Evolutionary conservation across 37 sponge, comb jelly and placozoan species (phyloP), one percentile per base, ranked within the genome.

Genomic region (Ephydatia muelleri): DNA sequence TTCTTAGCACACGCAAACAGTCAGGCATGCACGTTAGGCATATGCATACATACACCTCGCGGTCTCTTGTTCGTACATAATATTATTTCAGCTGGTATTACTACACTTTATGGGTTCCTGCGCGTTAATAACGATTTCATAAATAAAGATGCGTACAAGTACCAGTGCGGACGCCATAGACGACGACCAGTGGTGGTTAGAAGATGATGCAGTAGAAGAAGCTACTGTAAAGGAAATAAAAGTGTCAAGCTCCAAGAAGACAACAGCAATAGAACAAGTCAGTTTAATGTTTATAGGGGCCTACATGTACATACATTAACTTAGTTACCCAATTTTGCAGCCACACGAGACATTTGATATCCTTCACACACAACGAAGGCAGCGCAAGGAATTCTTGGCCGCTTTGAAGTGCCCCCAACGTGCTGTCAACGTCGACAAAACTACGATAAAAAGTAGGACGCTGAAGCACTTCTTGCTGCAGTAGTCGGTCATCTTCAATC

Each of bases 151-250:
- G 6, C 43, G 43, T 43, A n/a, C n/a, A n/a, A n/a, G 66, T 65
- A 21, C 28, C 28, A 72, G 72, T 72, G 72, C 72, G 29, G 72
- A 72, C 72, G 72, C 72, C 72, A 72, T 72, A 34, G 72, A 72
- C 26, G 72, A 72, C 3, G 72, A 72, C 19, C 33, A 33, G 72
- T 72, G 26, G 72, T 72, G 19, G 72, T 19, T 34, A 33, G 29
- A 14, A 72, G 29, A 21, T 19, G 72, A 33, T 30, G 33, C 19
- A 26, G 33, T 27, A 16, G 33, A 33, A 26, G 33, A 3, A 1
- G 14, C 16, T 3, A 28, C 11, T 11, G 11, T 5, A 43, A 6
- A 43, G 43, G 6, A 6, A 16, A 21, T n/a, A 3, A 72, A 72
- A 33, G 3, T 29, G 8, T 26, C 29, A n/a, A 72, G 33, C 30